A percentile compares a stretch with the other conserved stretches of the same genome.
Conservation (phyloP, 1,140 invertebrate species). For the Lasioglossum baleicum region DNA sequence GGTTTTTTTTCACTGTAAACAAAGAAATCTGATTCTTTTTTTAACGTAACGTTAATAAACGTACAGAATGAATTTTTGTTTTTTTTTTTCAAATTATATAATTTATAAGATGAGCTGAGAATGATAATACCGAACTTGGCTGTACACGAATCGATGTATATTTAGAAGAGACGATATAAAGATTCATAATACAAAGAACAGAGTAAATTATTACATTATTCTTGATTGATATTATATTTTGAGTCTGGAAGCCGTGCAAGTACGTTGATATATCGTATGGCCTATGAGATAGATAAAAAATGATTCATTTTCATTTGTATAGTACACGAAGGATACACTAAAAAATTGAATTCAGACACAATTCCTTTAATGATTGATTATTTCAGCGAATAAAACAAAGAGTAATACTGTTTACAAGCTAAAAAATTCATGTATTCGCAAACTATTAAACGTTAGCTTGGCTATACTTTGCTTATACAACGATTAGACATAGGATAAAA, state of each 20-base stretch:
- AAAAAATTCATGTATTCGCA: not conserved
- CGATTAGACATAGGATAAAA: not conserved
- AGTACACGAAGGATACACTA: too few relatives aligned
- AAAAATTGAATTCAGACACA: not conserved
- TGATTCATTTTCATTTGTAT: not conserved
- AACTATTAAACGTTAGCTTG: not conserved
- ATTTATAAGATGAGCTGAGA: not conserved
- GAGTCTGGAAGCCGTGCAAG: conserved; percentile 47
- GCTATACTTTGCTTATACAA: not conserved
- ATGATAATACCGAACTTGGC: not conserved
- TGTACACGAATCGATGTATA: not conserved
- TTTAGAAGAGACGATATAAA: not conserved
- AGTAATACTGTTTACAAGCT: not conserved
- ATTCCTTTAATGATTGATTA: conserved; percentile 5
- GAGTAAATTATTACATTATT: not conserved
- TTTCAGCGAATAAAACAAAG: not conserved
- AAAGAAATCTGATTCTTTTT: not conserved
- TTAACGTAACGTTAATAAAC: not conserved
- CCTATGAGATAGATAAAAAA: not conserved
- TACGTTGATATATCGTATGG: not conserved
- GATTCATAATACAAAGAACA: not conserved
- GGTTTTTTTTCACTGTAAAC: not conserved
- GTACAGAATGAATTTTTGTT: not conserved
- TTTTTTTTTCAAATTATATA: not conserved
- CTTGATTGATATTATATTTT: not conserved